These are phyloP conservation scores for Cyanocitta stelleri DNA, from an alignment of 2,113 vertebrate species.

Conservation along the genomic window DNA sequence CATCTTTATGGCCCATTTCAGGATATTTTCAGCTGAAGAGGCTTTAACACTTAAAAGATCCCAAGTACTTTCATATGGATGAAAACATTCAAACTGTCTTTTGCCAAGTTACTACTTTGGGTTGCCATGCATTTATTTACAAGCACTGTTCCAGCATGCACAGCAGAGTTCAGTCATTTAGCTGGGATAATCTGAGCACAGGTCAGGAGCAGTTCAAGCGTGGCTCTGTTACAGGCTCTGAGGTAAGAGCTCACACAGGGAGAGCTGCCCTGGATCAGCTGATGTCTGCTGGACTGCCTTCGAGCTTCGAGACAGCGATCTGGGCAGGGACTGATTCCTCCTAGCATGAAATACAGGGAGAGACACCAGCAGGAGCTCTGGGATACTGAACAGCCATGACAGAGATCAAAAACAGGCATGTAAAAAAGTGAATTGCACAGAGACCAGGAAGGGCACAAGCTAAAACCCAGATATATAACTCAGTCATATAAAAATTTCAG, in stretches of 20 bases:
- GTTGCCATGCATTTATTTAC: background rate
- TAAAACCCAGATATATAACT: background rate
- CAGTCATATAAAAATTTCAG: background rate
- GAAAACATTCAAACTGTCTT: background rate
- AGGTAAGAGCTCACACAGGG: background rate
- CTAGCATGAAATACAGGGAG: background rate
- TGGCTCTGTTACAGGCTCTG: background rate
- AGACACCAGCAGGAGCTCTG: background rate
- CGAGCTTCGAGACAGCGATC: accelerated
- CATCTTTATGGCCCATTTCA: background rate
- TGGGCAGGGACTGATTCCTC: background rate
- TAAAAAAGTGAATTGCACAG: background rate
- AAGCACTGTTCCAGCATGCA: background rate
- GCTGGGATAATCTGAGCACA: background rate
- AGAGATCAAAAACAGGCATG: background rate
- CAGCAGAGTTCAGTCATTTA: background rate
- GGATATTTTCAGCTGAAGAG: background rate
- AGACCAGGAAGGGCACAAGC: background rate
- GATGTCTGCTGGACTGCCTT: background rate
- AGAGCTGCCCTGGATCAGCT: background rate
- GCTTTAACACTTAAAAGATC: background rate
- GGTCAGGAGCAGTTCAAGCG: background rate
- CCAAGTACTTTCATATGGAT: background rate
- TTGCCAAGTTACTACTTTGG: background rate
- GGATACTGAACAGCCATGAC: background rate